Base-by-base conservation (phyloP, 2,113 vertebrate species). In the Nothoprocta pentlandii region DNA sequence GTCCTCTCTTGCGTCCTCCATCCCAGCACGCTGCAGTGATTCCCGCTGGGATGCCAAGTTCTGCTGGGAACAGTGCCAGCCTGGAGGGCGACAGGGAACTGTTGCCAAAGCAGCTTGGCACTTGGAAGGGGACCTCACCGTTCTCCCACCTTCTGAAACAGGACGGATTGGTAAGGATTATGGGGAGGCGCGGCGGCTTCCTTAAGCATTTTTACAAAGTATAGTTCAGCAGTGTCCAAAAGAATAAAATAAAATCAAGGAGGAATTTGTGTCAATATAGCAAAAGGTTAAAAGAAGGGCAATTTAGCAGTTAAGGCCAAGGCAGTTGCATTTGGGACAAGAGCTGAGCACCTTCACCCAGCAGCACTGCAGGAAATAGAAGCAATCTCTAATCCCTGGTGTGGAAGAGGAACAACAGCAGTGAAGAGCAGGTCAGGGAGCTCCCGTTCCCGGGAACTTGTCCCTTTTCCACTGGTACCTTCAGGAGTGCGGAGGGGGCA, bases 121-220 rank as follows among this genome's bases (percentile, higher is more conserved):
- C 64, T 58, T 20, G 76, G 80, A 10, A 66, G 36, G 90, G 93
- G 94, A 95, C 88, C 95, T 97, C 93, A 95, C 73, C 41, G 6
- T 90, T 95, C 90, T 92, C 95, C 93, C 92, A 92, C 88, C 86
- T 93, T 75, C 85, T 95, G 90, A 92, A 95, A 76, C 53, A 16
- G 90, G 93, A 42, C 92, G 94, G 92, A 93, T 96, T 96, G 92
- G 69, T 76, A 88, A 86, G 88, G 93, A 93, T 94, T 80, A 73
- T 79, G 90, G 92, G 94, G 92, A 95, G 88, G 95, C 93, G 17
- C 51, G 21, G 91, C 94, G 87, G 56, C 77, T 84, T 88, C 92
- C 92, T 93, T 64, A 86, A 84, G 85, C 62, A 61, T 39, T 62
- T 86, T 70, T 86, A 78, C 58, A 64, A 64, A 84, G 49, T 13